Conservation (phyloP, 2,888 invertebrate species). For the Diadegma fenestrale region DNA sequence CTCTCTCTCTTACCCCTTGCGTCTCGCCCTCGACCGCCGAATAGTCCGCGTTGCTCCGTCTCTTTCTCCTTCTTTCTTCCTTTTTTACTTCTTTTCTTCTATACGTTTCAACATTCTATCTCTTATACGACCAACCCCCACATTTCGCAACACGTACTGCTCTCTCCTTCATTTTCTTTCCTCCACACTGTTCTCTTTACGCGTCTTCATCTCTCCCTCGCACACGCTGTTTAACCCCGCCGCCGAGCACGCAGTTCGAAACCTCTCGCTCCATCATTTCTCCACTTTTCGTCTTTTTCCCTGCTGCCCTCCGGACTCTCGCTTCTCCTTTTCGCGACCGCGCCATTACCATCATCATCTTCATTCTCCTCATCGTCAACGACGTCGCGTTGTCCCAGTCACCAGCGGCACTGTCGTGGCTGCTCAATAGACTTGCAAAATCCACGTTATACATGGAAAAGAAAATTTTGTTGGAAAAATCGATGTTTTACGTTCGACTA, state of each 20-base stretch:
- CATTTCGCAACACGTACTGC: slow-evolving; percentile 31
- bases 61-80: slow-evolving; percentile 32
- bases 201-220: slow-evolving; percentile 55
- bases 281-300: not conserved
- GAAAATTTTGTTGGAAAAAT: no score
- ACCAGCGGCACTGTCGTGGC: not conserved
- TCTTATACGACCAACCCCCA: slow-evolving; percentile 48
- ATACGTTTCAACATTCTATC: slow-evolving; percentile 31
- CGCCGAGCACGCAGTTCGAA: slow-evolving; percentile 3
- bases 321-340: slow-evolving; percentile 48
- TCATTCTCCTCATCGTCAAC: slow-evolving; percentile 10
- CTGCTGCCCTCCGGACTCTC: slow-evolving; percentile 36
- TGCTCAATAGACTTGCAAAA: slow-evolving; percentile 36
- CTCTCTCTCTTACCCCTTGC: slow-evolving; percentile 68
- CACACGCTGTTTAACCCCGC: slow-evolving; percentile 18
- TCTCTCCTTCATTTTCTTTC: slow-evolving; percentile 56
- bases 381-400: slow-evolving; percentile 37
- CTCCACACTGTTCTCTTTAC: slow-evolving; percentile 18
- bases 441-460: no score
- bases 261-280: slow-evolving; percentile 18
- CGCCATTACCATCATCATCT: slow-evolving; percentile 42
- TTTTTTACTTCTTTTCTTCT: slow-evolving; percentile 43
- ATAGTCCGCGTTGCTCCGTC: slow-evolving; percentile 34
- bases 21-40: slow-evolving; percentile 48
- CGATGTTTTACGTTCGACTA: no score